Evolutionary conservation across 2,797 vertebrate genomes (phyloP), one percentile per base, ranked within the genome.

Genomic region (Philypnodon macrostomus): DNA sequence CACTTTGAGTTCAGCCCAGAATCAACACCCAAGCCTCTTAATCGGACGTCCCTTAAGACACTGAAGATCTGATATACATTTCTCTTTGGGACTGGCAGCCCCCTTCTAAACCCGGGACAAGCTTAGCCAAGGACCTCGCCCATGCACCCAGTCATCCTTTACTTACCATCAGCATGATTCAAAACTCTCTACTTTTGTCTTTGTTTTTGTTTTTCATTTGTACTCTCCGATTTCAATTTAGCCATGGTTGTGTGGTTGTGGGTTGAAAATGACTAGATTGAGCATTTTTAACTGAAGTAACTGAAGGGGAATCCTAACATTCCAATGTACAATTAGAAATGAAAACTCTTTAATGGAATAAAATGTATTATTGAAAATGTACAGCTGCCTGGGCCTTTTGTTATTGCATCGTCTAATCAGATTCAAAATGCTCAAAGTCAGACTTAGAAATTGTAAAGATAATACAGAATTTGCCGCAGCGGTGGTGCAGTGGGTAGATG

Each of bases 321-420:
- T 97, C 95, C 94, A 93, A 70, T 93, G 90, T 94, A 89, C 77
- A 87, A 83, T 79, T 87, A 78, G 79, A 63, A 64, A 73, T 75
- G 76, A 76, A 70, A 14, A 81, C 67, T 77, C 90, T 92, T 90
- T 91, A 94, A 94, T 90, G 88, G 84, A 96, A 94, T 95, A 95
- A 96, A 97, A 86, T 90, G 83, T 92, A 91, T 90, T 92, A 89
- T 90, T 78, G 75, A 82, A 80, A 77, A 77, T 66, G 57, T 45
- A 47, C 33, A 23, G 7, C 14, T 63, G 58, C 12, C 47, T 67
- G 51, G 35, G 32, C 45, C 57, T 63, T 10, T 10, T 12, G 10
- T 29, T 10, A 10, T 29, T n/a, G n/a, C n/a, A n/a, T n/a, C n/a
- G n/a, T n/a, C n/a, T n/a, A n/a, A n/a, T n/a, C n/a, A n/a, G n/a